A percentile compares a stretch with the other conserved stretches of the same genome.
Evolutionary conservation across 2,797 vertebrate genomes (phyloP).

Genomic region (Philypnodon macrostomus): DNA sequence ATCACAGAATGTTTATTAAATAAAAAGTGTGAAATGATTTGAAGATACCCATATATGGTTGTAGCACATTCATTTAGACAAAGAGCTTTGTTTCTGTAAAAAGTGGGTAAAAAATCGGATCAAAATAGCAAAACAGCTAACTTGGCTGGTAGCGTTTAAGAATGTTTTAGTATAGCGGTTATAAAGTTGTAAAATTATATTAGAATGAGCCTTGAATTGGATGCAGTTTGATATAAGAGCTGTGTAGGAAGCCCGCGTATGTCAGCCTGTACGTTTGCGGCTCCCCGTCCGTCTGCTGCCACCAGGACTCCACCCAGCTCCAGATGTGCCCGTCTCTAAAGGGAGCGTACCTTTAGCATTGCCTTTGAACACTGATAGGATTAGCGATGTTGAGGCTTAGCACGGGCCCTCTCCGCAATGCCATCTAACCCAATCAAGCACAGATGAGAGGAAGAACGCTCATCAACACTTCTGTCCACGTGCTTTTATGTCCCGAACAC

Average conservation of each 20-base stretch:
- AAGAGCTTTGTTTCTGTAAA: too few relatives aligned
- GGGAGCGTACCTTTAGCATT: constrained; percentile 58
- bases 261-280: not conserved
- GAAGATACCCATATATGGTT: too few relatives aligned
- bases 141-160: too few relatives aligned
- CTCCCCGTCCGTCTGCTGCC: constrained; percentile 49
- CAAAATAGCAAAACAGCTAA: too few relatives aligned
- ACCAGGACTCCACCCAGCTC: constrained; percentile 19
- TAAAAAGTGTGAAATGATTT: too few relatives aligned
- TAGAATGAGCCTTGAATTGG: too few relatives aligned
- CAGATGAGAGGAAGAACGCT: constrained; percentile 42
- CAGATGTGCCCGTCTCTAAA: constrained; percentile 55
- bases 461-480: constrained; percentile 30
- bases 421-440: constrained; percentile 60
- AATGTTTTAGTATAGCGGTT: too few relatives aligned
- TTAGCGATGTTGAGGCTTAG: constrained; percentile 63
- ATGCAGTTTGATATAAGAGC: too few relatives aligned
- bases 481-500: constrained; percentile 25
- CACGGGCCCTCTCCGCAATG: constrained; percentile 33
- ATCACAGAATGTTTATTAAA: too few relatives aligned
- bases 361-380: constrained; percentile 71
- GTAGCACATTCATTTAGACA: too few relatives aligned
- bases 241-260: not conserved
- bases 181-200: too few relatives aligned
- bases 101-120: too few relatives aligned